These are phyloP conservation scores for Germaria angustata DNA, from an alignment of 2,888 invertebrate species.

Conservation along the genomic window DNA sequence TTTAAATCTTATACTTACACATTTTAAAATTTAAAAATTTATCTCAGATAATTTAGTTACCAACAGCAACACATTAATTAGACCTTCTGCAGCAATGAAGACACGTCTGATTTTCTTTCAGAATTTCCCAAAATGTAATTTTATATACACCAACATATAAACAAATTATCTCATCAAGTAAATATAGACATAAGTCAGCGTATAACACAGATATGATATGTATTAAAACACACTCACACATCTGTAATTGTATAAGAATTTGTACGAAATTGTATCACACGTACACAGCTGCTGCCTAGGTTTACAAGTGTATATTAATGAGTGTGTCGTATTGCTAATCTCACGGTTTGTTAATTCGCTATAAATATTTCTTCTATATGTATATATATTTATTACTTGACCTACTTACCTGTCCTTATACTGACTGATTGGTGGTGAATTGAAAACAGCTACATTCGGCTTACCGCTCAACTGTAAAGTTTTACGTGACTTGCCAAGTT, in stretches of 20 bases:
- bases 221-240: not conserved
- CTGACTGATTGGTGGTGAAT: slow-evolving; percentile 83
- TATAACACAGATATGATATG: not conserved
- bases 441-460: slow-evolving; percentile 84
- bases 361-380: slow-evolving; percentile 19
- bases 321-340: slow-evolving; percentile 22
- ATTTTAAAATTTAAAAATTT: not conserved
- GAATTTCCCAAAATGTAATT: not conserved
- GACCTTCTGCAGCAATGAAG: not conserved
- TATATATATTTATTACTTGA: slow-evolving; percentile 28
- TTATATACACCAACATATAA: not conserved
- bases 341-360: slow-evolving; percentile 26
- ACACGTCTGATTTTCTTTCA: not conserved
- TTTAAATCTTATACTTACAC: too few relatives aligned
- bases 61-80: not conserved
- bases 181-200: not conserved
- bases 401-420: slow-evolving; percentile 80
- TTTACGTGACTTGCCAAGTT: slow-evolving; percentile 84
- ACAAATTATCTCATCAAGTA: too few relatives aligned
- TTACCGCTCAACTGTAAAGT: slow-evolving; percentile 85
- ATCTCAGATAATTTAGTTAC: slow-evolving; percentile 8
- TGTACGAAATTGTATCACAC: not conserved
- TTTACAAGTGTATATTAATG: not conserved
- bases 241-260: not conserved
- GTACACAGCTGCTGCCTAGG: not conserved